These are phyloP conservation scores for Lophura nycthemera DNA, from an alignment of 2,113 vertebrate species.

Conservation along the genomic window DNA sequence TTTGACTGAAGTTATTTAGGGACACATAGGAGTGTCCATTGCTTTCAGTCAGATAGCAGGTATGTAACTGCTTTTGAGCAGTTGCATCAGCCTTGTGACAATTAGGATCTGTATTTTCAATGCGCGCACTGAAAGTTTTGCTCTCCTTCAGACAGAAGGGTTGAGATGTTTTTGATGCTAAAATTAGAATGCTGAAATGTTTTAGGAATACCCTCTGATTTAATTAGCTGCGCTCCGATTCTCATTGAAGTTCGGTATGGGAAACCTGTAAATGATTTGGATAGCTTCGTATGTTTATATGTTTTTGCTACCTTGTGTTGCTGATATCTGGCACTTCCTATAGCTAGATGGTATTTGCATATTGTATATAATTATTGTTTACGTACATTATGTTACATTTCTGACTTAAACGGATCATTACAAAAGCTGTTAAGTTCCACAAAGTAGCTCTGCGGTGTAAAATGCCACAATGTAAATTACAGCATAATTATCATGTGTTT, in stretches of 20 bases:
- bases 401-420: slow-evolving; percentile 12
- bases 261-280: not conserved
- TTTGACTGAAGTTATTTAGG: not conserved
- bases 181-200: not conserved
- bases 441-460: slow-evolving; percentile 2
- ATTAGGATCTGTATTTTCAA: not conserved
- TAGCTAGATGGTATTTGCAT: not conserved
- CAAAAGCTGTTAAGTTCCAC: not conserved
- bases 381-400: slow-evolving; percentile 2
- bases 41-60: not conserved
- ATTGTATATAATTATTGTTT: not conserved
- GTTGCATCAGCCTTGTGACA: not conserved
- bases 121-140: not conserved
- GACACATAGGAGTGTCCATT: not conserved
- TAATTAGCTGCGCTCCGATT: not conserved
- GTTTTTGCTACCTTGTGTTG: not conserved
- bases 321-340: not conserved
- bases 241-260: not conserved
- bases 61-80: not conserved
- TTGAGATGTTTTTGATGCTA: not conserved
- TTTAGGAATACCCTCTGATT: not conserved
- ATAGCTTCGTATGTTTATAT: not conserved
- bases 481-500: not conserved
- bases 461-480: not conserved
- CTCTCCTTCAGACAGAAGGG: not conserved